These are phyloP conservation scores for Drosophila nasuta DNA, from an alignment of 1,140 invertebrate genomes.

Conservation along the genomic window DNA sequence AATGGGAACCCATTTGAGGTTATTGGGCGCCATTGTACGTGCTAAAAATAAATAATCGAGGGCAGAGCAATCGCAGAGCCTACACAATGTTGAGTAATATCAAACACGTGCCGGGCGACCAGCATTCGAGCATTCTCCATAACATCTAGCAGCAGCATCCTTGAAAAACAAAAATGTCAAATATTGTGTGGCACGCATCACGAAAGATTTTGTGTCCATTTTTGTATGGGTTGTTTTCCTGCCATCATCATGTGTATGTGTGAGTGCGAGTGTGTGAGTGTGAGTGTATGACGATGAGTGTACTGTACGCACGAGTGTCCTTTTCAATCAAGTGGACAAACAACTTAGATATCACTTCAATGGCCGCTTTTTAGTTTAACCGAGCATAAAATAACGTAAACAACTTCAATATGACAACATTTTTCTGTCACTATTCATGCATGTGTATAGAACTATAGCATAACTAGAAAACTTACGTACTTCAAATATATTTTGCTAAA, in stretches of 20 bases:
- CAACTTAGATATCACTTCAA: conserved; percentile 60
- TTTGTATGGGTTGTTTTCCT: conserved; percentile 25
- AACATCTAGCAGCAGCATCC: conserved; percentile 1
- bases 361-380: conserved; percentile 35
- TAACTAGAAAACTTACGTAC: not conserved
- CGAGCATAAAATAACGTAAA: conserved; percentile 34
- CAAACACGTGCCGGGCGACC: conserved; percentile 40
- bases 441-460: not conserved
- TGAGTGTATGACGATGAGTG: conserved; percentile 9
- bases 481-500: too few species aligned
- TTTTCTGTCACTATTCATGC: conserved; percentile 6
- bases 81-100: conserved; percentile 45
- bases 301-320: conserved; percentile 61
- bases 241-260: not conserved
- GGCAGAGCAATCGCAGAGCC: not conserved
- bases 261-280: conserved; percentile 25
- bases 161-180: conserved; percentile 53
- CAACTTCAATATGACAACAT: conserved; percentile 22
- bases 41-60: conserved; percentile 53
- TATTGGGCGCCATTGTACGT: conserved; percentile 53
- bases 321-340: conserved; percentile 71
- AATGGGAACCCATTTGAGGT: conserved; percentile 38
- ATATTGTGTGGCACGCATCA: conserved; percentile 55
- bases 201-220: conserved; percentile 52
- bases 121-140: conserved; percentile 14